Evolutionary conservation across 2,797 vertebrate genomes (phyloP), one percentile per base, ranked within the genome.

Genomic region (Telmatherina bonti): DNA sequence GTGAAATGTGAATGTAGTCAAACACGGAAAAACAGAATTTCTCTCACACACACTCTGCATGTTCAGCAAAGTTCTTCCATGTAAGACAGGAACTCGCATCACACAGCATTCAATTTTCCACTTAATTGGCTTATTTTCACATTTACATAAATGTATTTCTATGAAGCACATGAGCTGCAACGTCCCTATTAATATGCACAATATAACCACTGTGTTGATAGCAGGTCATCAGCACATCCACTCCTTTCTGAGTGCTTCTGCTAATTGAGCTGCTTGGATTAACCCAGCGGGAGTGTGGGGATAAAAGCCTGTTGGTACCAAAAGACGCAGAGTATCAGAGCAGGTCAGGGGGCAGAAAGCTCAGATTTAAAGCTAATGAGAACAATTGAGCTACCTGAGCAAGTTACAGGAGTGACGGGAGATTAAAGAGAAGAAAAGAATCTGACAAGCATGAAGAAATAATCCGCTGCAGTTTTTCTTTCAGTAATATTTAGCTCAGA

Each of bases 91-190:
- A 54, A 35, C 22, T 63, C 31, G 16, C 3, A 47, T 68, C 63
- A 52, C 29, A 30, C 58, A 31, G 11, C 35, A 60, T 63, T 60
- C 24, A 51, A 70, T 74, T 72, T 81, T 80, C 61, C 24, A 26
- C 73, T 59, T 74, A 55, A 86, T 81, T 83, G 69, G 29, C 55
- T 55, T 43, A 27, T 31, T 52, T 30, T 77, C 53, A 60, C 33
- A 71, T 81, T 79, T 73, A 30, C 54, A 76, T 80, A 38, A 67
- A 61, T 55, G 74, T 64, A 6, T 78, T 73, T 78, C 35, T 41
- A 2, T 45, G 52, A 26, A 18, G 16, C 53, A 2, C 22, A 38
- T 52, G 31, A 55, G 35, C 51, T 52, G 2, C 70, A 33, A 1
- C 26, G 35, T 62, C 47, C 24, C 62, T 71, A 66, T 73, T 71